Conservation (phyloP, 1,140 invertebrate genomes). For the Aporrectodea caliginosa region DNA sequence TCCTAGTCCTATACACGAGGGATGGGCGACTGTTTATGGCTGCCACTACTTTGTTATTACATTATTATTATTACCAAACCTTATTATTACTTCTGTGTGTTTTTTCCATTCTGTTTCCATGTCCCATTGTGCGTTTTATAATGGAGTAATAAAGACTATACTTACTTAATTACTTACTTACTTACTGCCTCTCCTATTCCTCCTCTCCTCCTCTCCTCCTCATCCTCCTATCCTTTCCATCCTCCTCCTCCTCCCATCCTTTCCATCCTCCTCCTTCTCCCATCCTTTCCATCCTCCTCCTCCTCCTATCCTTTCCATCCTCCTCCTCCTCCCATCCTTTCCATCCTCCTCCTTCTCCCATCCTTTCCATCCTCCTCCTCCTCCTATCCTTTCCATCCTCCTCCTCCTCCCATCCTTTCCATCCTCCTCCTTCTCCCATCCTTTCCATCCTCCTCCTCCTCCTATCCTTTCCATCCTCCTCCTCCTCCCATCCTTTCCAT, state of each 20-base stretch:
- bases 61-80: too few species aligned
- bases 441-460: neutral
- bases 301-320: neutral
- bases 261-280: neutral
- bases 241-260: neutral
- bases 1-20: too few species aligned
- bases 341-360: neutral
- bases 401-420: neutral
- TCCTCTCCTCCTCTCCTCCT: neutral
- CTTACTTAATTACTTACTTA: too few species aligned
- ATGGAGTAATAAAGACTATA: too few species aligned
- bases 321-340: neutral
- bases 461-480: neutral
- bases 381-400: neutral
- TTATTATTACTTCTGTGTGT: too few species aligned
- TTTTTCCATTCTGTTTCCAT: too few species aligned
- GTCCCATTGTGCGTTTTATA: too few species aligned
- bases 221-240: neutral
- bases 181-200: too few species aligned
- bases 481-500: neutral
- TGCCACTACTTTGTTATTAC: too few species aligned
- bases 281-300: neutral
- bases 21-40: too few species aligned
- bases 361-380: neutral
- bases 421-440: neutral